These are phyloP conservation scores for Empis livida DNA, from an alignment of 2,888 invertebrate species.

Conservation along the genomic window DNA sequence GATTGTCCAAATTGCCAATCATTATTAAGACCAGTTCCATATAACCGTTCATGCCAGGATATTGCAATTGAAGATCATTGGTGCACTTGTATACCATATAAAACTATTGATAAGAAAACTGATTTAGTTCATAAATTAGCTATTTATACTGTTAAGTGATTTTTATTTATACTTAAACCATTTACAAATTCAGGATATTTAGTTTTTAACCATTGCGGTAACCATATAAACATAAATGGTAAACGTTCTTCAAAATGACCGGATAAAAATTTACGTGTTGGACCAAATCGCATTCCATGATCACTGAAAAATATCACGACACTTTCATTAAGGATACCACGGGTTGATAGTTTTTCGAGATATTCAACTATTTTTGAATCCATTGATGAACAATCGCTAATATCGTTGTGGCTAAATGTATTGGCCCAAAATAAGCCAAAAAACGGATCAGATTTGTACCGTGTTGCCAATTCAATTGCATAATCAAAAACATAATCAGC, in stretches of 20 bases:
- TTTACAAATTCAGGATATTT: conserved; percentile 41
- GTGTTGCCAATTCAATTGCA: conserved; percentile 51
- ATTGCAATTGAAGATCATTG: too few species aligned
- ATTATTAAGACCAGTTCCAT: too few species aligned
- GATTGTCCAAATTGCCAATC: too few species aligned
- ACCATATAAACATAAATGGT: conserved; percentile 57
- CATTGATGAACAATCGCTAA: conserved; percentile 52
- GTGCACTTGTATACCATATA: too few species aligned
- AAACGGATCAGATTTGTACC: conserved; percentile 46
- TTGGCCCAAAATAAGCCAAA: conserved; percentile 73
- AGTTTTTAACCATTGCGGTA: conserved; percentile 48
- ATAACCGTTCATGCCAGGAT: too few species aligned
- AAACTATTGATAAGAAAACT: too few species aligned
- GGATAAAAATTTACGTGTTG: conserved; percentile 51
- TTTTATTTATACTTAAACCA: conserved; percentile 47
- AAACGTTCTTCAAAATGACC: conserved; percentile 69
- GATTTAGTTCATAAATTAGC: too few species aligned
- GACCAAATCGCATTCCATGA: conserved; percentile 66
- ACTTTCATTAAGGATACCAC: conserved; percentile 48
- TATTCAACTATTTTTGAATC: conserved; percentile 48
- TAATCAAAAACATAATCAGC: conserved; percentile 58
- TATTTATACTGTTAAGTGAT: conserved; percentile 51
- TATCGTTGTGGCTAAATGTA: conserved; percentile 57
- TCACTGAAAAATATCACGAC: conserved; percentile 64
- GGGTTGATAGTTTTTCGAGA: conserved; percentile 43